phyloP scores from a whole-genome alignment of 1,140 invertebrate genomes.

The Mylabris phalerata region DNA sequence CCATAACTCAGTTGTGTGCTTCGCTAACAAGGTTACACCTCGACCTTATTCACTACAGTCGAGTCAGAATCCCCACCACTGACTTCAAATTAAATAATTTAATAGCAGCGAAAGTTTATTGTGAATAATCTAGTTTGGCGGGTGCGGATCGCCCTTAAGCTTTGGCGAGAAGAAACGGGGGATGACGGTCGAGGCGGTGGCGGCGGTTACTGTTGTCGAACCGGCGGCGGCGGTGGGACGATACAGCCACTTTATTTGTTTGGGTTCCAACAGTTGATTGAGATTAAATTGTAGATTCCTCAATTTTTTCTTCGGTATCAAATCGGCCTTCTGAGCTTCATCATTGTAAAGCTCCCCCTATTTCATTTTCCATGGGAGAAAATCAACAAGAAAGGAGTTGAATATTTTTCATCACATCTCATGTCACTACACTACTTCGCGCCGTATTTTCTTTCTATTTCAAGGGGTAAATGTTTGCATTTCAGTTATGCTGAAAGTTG shows the following conservation, averaged over 20 bases:
- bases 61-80: conserved; percentile 26
- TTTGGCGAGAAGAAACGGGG: background rate
- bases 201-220: background rate
- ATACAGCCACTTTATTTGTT: too few relatives aligned
- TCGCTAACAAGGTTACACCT: conserved; percentile 42
- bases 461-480: conserved; percentile 13
- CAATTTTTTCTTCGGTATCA: too few relatives aligned
- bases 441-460: conserved; percentile 15
- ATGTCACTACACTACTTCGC: background rate
- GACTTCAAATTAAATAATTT: conserved; percentile 44
- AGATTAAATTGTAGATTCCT: too few relatives aligned
- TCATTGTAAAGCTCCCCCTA: too few relatives aligned
- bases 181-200: background rate
- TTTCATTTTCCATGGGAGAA: too few relatives aligned
- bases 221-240: background rate
- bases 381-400: too few relatives aligned
- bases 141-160: conserved; percentile 16
- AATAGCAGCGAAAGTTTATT: conserved; percentile 45
- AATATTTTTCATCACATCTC: too few relatives aligned
- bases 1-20: conserved; percentile 42
- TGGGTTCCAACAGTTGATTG: too few relatives aligned
- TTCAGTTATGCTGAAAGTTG: background rate
- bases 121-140: conserved; percentile 43
- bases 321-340: too few relatives aligned
- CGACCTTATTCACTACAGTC: conserved; percentile 35